Base-by-base conservation (phyloP, 2,113 vertebrate species). In the Sigmodon hispidus region DNA sequence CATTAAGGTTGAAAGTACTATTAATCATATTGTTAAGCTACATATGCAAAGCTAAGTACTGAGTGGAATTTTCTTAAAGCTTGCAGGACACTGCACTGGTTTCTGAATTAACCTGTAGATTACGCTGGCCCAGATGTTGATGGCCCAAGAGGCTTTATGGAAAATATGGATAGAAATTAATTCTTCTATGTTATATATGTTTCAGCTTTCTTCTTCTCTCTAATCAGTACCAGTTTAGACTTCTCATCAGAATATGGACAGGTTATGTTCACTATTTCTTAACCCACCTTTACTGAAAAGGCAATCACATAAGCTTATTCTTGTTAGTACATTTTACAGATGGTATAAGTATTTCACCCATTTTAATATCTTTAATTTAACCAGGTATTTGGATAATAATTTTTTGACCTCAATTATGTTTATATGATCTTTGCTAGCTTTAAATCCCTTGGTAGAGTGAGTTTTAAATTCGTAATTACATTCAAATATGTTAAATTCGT, bases 1-100 rank as follows among this genome's bases (percentile, higher is more conserved):
- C 5, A 63, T 94, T 95, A 90, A 89, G 57, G 94, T 80, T 89
- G 70, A 86, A 93, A 93, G 57, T 69, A 7, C 31, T 96, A 92
- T 94, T 90, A 95, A 65, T 90, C 13, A 77, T 40, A 91, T 63
- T 85, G 90, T 70, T 52, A 83, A 91, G 79, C 57, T 43, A 7
- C 19, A 7, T 67, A 76, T 34, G n/a, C 31, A 21, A 93, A 89
- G 69, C 31, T 69, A 75, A 76, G 21, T 48, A 15, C 43, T 24
- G 24, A 80, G 16, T 80, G 55, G 10, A 36, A 93, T 75, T 92
- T 67, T 83, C 31, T 19, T 5, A 1, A 76, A 90, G 59, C 29
- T n/a, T 31, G 45, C 24, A 34, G 15, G 1, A 15, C 67, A 21
- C 5, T 6, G 65, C 24, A 5, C 0, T 6, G 15, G 10, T 21